These are phyloP conservation scores for Drosophila paucipuncta DNA, from an alignment of 2,888 invertebrate species.

Conservation along the genomic window DNA sequence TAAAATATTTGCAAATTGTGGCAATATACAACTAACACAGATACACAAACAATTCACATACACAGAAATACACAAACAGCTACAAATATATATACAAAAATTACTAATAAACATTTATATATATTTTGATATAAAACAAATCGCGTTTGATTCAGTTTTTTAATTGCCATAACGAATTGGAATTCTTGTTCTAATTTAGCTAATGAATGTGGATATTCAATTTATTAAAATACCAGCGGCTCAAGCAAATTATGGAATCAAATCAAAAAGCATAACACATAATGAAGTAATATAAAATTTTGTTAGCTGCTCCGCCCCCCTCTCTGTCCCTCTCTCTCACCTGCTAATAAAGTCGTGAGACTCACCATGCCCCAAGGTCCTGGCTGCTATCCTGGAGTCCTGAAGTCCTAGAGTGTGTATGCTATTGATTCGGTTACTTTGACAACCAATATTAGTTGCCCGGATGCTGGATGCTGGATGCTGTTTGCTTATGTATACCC, in stretches of 20 bases:
- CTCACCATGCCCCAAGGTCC: neutral
- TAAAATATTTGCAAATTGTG: constrained; percentile 53
- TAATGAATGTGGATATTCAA: constrained; percentile 60
- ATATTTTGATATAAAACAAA: constrained; percentile 71
- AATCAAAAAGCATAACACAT: constrained; percentile 64
- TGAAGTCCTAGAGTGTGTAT: constrained; percentile 21
- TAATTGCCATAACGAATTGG: constrained; percentile 37
- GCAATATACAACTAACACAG: constrained; percentile 20
- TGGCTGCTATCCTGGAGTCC: neutral
- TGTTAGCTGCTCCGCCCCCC: constrained; percentile 35
- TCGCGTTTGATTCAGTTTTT: constrained; percentile 48
- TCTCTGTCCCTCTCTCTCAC: constrained; percentile 25
- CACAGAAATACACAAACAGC: constrained; percentile 7
- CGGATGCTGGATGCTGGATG: constrained; percentile 29
- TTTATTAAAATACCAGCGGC: constrained; percentile 56
- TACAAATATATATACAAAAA: constrained; percentile 38
- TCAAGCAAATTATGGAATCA: constrained; percentile 65
- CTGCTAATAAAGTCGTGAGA: constrained; percentile 62
- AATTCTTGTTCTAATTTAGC: constrained; percentile 42
- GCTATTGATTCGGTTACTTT: constrained; percentile 74
- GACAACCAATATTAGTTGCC: constrained; percentile 68
- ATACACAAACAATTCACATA: constrained; percentile 3
- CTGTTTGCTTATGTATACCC: constrained; percentile 65
- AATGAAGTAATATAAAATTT: constrained; percentile 74
- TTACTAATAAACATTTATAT: constrained; percentile 75